A percentile compares a stretch with the other conserved stretches of the same genome.
Evolutionary conservation across 2,113 vertebrate genomes (phyloP).

Genomic region (Okapia johnstoni): DNA sequence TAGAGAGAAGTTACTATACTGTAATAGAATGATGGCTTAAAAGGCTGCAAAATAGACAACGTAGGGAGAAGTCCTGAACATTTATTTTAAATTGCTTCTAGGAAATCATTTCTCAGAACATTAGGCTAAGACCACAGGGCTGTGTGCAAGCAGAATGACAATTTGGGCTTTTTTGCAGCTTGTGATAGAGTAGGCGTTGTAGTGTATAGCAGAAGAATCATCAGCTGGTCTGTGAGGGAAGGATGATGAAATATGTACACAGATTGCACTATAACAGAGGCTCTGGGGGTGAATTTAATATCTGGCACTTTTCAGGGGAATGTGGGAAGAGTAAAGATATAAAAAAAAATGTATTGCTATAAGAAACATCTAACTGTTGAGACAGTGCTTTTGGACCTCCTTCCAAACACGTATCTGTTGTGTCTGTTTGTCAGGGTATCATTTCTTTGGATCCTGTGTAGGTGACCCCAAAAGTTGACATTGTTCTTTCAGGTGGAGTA

Average conservation of each 20-base stretch:
- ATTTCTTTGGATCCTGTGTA: background rate
- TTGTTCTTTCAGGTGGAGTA: background rate
- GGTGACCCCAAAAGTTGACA: background rate
- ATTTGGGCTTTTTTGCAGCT: background rate
- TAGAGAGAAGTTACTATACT: background rate
- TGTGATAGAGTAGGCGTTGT: background rate
- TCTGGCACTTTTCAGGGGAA: background rate
- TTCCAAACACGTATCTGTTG: background rate
- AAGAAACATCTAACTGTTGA: background rate
- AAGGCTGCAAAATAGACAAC: background rate
- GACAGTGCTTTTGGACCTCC: background rate
- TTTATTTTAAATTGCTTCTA: background rate
- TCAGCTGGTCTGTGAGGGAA: background rate
- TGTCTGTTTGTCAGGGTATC: background rate
- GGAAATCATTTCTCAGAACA: background rate
- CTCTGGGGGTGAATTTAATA: background rate
- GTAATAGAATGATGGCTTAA: background rate
- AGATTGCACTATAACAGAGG: background rate
- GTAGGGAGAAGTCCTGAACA: background rate
- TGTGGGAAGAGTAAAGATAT: conserved; percentile 1
- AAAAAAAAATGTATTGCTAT: background rate
- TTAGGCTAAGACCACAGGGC: background rate
- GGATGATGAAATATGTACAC: background rate
- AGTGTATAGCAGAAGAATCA: background rate
- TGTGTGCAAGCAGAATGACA: background rate